Conservation (phyloP, 2,113 vertebrate genomes). For the Pollimyrus isidori region DNA sequence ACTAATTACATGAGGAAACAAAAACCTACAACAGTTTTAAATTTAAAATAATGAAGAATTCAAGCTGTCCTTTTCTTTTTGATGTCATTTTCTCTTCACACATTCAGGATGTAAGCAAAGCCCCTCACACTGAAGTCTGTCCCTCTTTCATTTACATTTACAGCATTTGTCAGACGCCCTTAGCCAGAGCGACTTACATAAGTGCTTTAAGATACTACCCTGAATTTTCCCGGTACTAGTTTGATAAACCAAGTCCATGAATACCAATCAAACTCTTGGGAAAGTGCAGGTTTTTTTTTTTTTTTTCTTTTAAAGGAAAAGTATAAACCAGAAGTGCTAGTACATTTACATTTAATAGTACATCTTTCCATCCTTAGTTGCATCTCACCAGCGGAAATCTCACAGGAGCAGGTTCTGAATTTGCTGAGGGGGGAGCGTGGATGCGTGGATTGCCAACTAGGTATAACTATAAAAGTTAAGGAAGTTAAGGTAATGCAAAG, state of each 20-base stretch:
- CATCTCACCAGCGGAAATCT: background rate
- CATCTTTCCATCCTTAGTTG: background rate
- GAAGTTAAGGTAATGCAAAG: background rate
- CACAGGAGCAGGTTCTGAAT: background rate
- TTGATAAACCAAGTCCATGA: no score
- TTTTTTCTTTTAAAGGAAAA: no score
- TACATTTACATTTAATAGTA: no score
- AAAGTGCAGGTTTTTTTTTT: no score
- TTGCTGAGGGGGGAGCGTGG: background rate
- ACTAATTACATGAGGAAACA: background rate
- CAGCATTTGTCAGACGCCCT: no score
- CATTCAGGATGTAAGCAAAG: background rate
- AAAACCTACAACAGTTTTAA: background rate
- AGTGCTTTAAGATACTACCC: no score
- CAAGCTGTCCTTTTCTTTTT: background rate
- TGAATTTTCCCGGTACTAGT: no score
- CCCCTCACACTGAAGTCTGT: background rate
- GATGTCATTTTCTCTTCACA: background rate
- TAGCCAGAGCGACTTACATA: no score
- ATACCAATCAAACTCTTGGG: no score
- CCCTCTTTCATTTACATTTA: no score
- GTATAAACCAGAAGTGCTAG: no score
- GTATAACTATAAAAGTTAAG: background rate
- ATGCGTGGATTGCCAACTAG: background rate
- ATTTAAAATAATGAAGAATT: background rate